Conservation (phyloP, 2,888 invertebrate genomes). For the Sycophila texana region DNA sequence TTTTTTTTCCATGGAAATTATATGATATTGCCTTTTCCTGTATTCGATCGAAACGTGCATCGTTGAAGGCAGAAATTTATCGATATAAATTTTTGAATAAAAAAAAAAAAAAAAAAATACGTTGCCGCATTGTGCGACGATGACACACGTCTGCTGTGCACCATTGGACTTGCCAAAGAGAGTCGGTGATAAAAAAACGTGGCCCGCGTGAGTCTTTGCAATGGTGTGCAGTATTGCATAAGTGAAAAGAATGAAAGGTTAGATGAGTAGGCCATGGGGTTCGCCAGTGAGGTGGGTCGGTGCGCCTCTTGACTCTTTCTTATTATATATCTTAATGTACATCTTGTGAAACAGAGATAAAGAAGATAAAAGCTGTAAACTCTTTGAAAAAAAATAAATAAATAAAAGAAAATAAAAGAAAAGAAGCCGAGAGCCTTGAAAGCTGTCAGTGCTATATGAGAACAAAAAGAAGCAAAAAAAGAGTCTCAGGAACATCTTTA, state of each 20-base stretch:
- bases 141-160: slow-evolving; percentile 49
- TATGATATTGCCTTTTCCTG: background rate
- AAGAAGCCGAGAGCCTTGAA: slow-evolving; percentile 53
- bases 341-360: no score
- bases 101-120: no score
- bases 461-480: slow-evolving; percentile 32
- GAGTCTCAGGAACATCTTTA: slow-evolving; percentile 40
- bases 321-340: background rate
- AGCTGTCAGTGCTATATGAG: slow-evolving; percentile 57
- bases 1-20: background rate
- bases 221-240: slow-evolving; percentile 8
- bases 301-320: slow-evolving; percentile 65
- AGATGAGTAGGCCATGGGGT: slow-evolving; percentile 71
- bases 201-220: background rate
- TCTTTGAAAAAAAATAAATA: slow-evolving; percentile 21
- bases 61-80: no score
- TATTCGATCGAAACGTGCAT: background rate
- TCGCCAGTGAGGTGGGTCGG: slow-evolving; percentile 71
- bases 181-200: no score
- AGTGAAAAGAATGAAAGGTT: slow-evolving; percentile 23
- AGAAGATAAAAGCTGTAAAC: background rate
- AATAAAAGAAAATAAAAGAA: background rate
- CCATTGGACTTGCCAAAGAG: slow-evolving; percentile 23
- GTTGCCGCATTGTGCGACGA: slow-evolving; percentile 43
- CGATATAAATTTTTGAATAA: no score